Evolutionary conservation across 2,113 vertebrate species (phyloP), one percentile per base, ranked within the genome.

Genomic region (Echinops telfairi): DNA sequence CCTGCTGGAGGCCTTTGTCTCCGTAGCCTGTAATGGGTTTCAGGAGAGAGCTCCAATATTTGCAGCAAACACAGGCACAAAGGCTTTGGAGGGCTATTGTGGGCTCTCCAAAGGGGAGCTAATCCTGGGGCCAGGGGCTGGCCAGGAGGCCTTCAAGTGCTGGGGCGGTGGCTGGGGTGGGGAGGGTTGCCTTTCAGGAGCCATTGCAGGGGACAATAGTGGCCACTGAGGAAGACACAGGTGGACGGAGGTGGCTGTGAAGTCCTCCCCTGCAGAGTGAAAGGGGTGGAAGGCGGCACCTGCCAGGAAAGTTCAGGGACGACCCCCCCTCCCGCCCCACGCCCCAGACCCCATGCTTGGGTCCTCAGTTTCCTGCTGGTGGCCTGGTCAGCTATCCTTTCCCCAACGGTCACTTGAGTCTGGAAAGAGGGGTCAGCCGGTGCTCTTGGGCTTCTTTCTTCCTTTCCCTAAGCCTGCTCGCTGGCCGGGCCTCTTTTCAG

Each of bases 11-110:
- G 86, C 93, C 91, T 96, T 97, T 97, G 97, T 95, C 86, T 79
- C 11, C 1, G 0, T 0, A 43, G 90, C 33, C 88, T 77, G 22
- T n/a, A 97, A 88, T 93, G 94, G 80, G 90, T 90, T 66, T 93
- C 96, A 16, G 94, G 94, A 97, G 91, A 94, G 53, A 96, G 79
- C 95, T 78, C 75, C 96, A 58, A 75, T 83, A 88, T 95, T 90
- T 92, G 94, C 92, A 3, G 19, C 58, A 95, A 91, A 80, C 11
- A 94, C 57, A 86, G 40, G 80, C 94, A 94, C 83, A 93, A 19
- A 4, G 93, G 78, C 66, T 31, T 33, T 95, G 36, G 79, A 93
- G 89, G 83, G 76, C 0, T 38, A 95, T 88, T 88, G 86, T 0
- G 25, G 79, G 4, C 5, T 94, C 79, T 93, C 90, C 83, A 62